Percentiles rank a stretch among this genome's conserved stretches.
Conservation (phyloP, 2,888 invertebrate genomes). For the Machimus rusticus region DNA sequence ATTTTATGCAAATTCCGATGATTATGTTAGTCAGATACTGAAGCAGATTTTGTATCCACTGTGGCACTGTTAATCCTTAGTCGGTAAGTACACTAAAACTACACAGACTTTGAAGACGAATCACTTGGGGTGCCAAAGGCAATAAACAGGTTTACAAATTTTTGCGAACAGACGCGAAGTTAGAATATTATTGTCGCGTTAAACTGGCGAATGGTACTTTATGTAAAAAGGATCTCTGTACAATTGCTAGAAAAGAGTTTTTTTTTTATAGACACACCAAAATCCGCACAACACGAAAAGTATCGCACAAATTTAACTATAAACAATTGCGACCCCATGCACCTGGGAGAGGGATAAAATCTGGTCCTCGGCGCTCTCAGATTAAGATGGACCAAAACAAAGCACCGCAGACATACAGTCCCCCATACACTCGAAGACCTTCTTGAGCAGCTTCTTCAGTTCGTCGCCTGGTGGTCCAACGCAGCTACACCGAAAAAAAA, state of each 20-base stretch:
- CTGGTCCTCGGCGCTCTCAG: background rate
- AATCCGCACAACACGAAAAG: background rate
- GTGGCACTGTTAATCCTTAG: slow-evolving; percentile 14
- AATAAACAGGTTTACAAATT: background rate
- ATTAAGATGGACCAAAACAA: background rate
- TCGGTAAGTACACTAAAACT: background rate
- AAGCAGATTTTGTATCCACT: background rate
- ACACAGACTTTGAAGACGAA: background rate
- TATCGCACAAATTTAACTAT: background rate
- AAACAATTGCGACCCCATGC: background rate
- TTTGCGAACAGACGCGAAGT: background rate
- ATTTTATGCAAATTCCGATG: background rate
- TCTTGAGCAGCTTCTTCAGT: background rate
- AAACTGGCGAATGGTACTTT: background rate
- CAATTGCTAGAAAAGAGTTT: background rate
- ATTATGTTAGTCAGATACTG: background rate
- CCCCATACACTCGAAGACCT: background rate
- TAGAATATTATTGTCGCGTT: background rate
- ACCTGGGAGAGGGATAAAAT: background rate
- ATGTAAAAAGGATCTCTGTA: background rate
- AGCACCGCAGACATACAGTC: background rate
- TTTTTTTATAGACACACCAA: background rate
- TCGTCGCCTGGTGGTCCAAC: background rate
- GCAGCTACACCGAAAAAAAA: background rate
- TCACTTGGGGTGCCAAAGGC: background rate